Conservation (phyloP, 2,797 vertebrate species). For the Pygocentrus nattereri region DNA sequence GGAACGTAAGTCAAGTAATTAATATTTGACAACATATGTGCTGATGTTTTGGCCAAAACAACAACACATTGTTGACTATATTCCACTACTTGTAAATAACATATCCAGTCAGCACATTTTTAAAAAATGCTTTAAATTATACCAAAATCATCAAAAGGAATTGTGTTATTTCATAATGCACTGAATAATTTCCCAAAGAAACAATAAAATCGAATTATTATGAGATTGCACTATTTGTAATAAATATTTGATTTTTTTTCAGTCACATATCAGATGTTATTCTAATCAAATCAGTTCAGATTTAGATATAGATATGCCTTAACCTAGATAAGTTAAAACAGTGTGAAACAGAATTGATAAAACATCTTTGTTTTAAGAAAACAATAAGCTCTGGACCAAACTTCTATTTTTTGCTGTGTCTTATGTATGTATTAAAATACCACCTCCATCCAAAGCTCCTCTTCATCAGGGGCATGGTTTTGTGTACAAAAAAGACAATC, state of each 20-base stretch:
- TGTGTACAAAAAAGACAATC: slow-evolving; percentile 21
- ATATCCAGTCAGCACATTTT: too few species aligned
- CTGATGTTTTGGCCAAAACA: not conserved
- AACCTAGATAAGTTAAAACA: not conserved
- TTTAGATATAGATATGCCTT: too few species aligned
- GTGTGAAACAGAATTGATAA: not conserved
- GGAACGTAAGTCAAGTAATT: too few species aligned
- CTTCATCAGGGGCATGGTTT: slow-evolving; percentile 14
- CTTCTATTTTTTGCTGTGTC: not conserved
- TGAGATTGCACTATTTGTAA: too few species aligned
- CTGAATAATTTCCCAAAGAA: too few species aligned
- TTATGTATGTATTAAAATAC: slow-evolving; percentile 4
- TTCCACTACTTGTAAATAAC: too few species aligned
- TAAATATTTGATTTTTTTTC: too few species aligned
- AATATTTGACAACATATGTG: not conserved
- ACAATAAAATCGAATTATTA: too few species aligned
- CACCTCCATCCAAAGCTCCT: slow-evolving; percentile 18
- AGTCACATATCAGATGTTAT: not conserved
- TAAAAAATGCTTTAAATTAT: too few species aligned
- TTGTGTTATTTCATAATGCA: too few species aligned
- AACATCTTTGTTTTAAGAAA: not conserved
- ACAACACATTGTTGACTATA: too few species aligned
- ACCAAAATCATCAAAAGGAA: too few species aligned
- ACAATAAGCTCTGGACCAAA: not conserved
- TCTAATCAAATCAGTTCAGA: not conserved